Percentiles rank a stretch among this genome's conserved stretches.
Evolutionary conservation across 2,797 vertebrate species (phyloP).

Genomic region (Anomalospiza imberbis): DNA sequence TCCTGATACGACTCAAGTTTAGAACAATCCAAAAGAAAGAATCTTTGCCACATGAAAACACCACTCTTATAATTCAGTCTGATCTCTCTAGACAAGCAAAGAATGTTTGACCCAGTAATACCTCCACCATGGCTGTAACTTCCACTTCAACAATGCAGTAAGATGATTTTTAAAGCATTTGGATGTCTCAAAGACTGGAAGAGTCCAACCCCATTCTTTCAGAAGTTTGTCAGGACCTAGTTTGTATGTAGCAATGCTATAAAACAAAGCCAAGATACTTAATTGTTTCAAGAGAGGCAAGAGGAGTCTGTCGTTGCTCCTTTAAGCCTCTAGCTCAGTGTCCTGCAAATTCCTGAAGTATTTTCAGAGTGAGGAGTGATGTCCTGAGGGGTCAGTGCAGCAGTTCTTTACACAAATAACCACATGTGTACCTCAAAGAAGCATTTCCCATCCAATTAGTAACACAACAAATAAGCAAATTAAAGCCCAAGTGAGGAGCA

Average conservation of each 20-base stretch:
- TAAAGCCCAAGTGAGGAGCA: background rate
- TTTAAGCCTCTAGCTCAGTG: background rate
- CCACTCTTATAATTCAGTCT: background rate
- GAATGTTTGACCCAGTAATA: background rate
- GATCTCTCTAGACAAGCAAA: background rate
- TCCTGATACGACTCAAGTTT: background rate
- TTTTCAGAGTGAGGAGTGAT: background rate
- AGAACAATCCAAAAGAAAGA: background rate
- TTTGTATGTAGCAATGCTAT: background rate
- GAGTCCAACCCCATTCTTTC: background rate
- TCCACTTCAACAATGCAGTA: background rate
- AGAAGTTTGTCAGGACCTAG: background rate
- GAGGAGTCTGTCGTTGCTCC: background rate
- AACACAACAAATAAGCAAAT: background rate
- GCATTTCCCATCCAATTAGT: background rate
- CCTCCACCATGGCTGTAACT: background rate
- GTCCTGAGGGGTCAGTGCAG: background rate
- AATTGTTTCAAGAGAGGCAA: background rate
- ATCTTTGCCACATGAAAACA: background rate
- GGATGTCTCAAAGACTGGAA: background rate
- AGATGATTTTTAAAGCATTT: background rate
- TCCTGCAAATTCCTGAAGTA: background rate
- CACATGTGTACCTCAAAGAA: background rate
- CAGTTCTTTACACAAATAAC: background rate
- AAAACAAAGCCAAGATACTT: background rate